phyloP scores from a whole-genome alignment of 2,797 vertebrate genomes.

The Otolemur crassicaudatus region DNA sequence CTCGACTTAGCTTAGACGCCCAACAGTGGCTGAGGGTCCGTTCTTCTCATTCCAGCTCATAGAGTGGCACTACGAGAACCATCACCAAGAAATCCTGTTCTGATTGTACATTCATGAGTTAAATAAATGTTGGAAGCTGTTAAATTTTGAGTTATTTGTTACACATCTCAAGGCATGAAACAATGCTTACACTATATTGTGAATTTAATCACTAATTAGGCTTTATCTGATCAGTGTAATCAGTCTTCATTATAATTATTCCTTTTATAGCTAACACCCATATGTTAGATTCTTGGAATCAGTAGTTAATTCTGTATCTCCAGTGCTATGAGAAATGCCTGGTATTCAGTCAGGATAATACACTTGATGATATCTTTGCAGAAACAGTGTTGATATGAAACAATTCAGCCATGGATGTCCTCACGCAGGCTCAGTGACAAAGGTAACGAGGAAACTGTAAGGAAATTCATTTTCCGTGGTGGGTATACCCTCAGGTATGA shows the following conservation, averaged over 20 bases:
- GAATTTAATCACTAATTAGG: neutral
- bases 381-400: neutral
- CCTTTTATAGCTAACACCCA: neutral
- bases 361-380: neutral
- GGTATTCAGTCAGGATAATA: neutral
- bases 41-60: neutral
- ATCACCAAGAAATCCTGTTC: neutral
- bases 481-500: neutral
- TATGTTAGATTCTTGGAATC: neutral
- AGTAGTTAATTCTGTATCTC: neutral
- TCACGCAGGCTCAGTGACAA: neutral
- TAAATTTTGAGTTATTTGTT: neutral
- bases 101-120: neutral
- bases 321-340: neutral
- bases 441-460: neutral
- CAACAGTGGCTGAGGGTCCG: neutral
- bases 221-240: conserved; percentile 20
- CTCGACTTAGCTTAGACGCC: neutral
- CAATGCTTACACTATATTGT: neutral
- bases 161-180: neutral
- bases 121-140: neutral
- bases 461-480: neutral
- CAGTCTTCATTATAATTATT: neutral
- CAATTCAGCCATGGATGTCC: neutral
- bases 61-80: neutral